Evolutionary conservation across 2,113 vertebrate species (phyloP), one percentile per base, ranked within the genome.

Genomic region (Ginglymostoma cirratum): DNA sequence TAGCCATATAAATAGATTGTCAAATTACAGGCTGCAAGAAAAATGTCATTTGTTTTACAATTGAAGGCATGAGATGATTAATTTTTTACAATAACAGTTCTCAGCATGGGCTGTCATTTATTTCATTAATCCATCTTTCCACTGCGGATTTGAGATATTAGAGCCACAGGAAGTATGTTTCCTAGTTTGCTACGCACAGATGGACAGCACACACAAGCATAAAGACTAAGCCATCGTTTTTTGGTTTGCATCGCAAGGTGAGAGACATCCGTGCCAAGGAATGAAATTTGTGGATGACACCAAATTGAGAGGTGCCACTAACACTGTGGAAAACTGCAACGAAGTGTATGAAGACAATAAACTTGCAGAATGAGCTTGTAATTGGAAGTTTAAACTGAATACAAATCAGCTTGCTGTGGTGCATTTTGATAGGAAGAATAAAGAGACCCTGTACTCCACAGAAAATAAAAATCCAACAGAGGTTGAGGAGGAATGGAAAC

Each of bases 61-160:
- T 42, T 83, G 78, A 42, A 83, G 78, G n/a, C 78, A 83, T 83
- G 78, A 42, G 78, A 83, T 83, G 78, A 83, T 83, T 83, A 83
- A 83, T 83, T 83, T 83, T 38, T 83, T 83, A 83, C 78, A 42
- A 83, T 83, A 83, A 83, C 78, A 5, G n/a, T 83, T 5, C 78
- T 42, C 78, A 38, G n/a, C 78, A 42, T 42, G 78, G 38, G 78
- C n/a, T 83, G 78, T 42, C 78, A 38, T 83, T 38, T 42, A 83
- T 83, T 83, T 83, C 78, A 83, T 83, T 42, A 17, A 83, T 83
- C 78, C 78, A 83, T 83, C 78, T 83, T 83, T 17, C 21, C 78
- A 83, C n/a, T 38, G 78, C 38, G 19, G 78, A 83, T 83, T 83
- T 83, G n/a, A 42, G n/a, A 83, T 38, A 34, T 83, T 42, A 42